Percentiles rank a stretch among this genome's conserved stretches.
Conservation (phyloP, 2,113 vertebrate species). For the Rhynchopsitta pachyrhyncha region DNA sequence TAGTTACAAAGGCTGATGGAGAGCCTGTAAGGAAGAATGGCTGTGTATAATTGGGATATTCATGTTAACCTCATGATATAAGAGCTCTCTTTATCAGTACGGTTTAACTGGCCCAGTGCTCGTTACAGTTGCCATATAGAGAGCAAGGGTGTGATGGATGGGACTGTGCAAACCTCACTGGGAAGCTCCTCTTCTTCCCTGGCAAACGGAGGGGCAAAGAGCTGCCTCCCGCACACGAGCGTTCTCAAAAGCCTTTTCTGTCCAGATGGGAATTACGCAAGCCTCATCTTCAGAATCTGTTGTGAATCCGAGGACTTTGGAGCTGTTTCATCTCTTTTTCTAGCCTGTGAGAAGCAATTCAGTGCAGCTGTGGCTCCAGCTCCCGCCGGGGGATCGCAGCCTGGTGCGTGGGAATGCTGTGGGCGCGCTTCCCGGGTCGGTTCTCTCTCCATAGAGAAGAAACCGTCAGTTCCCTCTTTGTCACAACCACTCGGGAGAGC, state of each 20-base stretch:
- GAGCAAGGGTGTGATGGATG: background rate
- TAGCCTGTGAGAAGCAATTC: background rate
- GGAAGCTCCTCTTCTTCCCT: rapidly evolving
- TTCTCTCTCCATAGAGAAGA: background rate
- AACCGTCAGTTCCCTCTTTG: background rate
- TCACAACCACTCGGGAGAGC: rapidly evolving
- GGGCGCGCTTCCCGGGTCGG: background rate
- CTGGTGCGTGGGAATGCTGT: background rate
- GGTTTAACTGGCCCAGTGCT: background rate
- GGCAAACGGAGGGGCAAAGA: background rate
- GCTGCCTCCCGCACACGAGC: background rate
- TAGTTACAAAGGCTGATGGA: background rate
- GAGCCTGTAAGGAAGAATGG: background rate
- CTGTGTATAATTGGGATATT: background rate
- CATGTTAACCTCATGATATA: background rate
- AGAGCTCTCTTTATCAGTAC: no score
- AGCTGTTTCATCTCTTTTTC: background rate
- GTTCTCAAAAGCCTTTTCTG: background rate
- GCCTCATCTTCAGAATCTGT: background rate
- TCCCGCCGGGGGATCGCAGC: background rate
- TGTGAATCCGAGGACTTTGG: background rate
- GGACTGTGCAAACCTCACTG: background rate
- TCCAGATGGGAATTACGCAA: background rate
- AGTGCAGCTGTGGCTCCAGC: background rate
- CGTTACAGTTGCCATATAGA: rapidly evolving